phyloP scores from a whole-genome alignment of 1,140 invertebrate genomes.

The Dermatophagoides farinae region DNA sequence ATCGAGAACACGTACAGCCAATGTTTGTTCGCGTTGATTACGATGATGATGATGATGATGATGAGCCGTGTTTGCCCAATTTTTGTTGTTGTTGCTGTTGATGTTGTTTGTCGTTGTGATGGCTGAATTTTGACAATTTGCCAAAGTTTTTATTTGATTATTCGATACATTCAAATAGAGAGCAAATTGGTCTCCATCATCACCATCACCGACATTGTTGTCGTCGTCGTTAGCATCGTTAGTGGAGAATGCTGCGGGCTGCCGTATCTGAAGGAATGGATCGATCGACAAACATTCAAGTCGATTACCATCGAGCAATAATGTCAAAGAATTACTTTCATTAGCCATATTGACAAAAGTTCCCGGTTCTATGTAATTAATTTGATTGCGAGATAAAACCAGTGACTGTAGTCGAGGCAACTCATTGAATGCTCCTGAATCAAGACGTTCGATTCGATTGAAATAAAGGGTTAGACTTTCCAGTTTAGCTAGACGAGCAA shows the following conservation, averaged over 20 bases:
- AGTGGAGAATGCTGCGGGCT: background rate
- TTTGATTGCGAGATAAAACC: conserved; percentile 34
- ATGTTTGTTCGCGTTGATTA: conserved; percentile 7
- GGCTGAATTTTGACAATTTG: background rate
- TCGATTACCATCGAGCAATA: conserved; percentile 50
- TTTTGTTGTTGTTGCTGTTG: too few species aligned
- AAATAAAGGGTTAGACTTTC: conserved; percentile 46
- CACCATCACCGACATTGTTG: too few species aligned
- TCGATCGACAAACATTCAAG: conserved; percentile 49
- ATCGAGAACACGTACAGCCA: conserved; percentile 12
- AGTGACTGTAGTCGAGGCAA: conserved; percentile 44
- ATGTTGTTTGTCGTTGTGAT: background rate
- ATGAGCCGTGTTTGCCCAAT: background rate
- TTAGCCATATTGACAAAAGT: conserved; percentile 45
- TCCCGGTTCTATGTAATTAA: conserved; percentile 25
- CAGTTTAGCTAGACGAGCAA: conserved; percentile 38
- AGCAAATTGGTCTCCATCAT: background rate
- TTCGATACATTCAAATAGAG: conserved; percentile 24
- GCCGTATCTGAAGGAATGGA: conserved; percentile 41
- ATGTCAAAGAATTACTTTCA: conserved; percentile 41
- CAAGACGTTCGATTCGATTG: conserved; percentile 40
- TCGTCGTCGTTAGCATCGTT: background rate
- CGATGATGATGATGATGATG: background rate
- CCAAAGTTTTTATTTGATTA: conserved; percentile 46
- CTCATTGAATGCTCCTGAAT: conserved; percentile 38